Evolutionary conservation across 2,113 vertebrate species (phyloP).

Genomic region (Colinus virginianus): DNA sequence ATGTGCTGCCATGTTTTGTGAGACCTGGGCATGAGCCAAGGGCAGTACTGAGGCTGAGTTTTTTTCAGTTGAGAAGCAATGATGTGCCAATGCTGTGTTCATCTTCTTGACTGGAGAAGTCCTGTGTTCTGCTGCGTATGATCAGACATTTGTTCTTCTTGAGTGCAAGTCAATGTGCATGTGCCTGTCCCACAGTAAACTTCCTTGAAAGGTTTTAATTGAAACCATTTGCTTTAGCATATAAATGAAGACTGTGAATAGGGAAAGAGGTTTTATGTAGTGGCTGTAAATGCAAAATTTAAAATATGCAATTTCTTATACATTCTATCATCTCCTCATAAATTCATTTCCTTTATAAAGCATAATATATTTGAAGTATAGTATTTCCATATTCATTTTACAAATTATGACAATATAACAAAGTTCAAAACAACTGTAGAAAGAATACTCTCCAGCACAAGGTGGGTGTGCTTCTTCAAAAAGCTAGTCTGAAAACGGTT

Average conservation of each 20-base stretch:
- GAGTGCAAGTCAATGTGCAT: neutral
- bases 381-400: fast-evolving
- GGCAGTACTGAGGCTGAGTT: neutral
- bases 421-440: neutral
- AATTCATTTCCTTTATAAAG: neutral
- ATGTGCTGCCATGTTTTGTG: fast-evolving
- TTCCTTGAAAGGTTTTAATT: neutral
- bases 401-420: neutral
- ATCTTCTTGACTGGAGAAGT: neutral
- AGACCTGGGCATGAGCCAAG: fast-evolving
- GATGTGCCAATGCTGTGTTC: fast-evolving
- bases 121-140: neutral
- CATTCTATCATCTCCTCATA: neutral
- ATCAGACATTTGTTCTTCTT: neutral
- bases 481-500: neutral
- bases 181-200: neutral
- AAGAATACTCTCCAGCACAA: neutral
- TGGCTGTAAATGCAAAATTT: neutral
- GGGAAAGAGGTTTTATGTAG: neutral
- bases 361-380: neutral
- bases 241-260: neutral
- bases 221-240: neutral
- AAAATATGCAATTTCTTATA: neutral
- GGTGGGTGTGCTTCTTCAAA: neutral
- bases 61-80: fast-evolving